phyloP scores from a whole-genome alignment of 1,140 invertebrate genomes.

The Gryllus bimaculatus region DNA sequence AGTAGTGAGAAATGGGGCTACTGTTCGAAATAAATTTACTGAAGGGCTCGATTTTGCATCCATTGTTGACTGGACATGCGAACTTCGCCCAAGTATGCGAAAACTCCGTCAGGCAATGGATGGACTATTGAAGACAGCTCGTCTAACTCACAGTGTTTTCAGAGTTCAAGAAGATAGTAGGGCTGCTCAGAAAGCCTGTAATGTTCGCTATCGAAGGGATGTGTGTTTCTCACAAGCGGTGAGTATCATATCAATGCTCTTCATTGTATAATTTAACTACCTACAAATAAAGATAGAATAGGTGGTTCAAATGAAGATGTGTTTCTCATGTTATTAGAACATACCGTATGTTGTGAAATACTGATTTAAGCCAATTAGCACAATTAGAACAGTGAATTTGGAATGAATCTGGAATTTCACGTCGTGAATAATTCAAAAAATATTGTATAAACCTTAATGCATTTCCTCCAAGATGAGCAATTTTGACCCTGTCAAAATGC shows the following conservation, averaged over 20 bases:
- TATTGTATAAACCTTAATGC: too few relatives aligned
- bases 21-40: slow-evolving; percentile 59
- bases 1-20: slow-evolving; percentile 11
- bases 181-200: slow-evolving; percentile 49
- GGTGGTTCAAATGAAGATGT: too few relatives aligned
- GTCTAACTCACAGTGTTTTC: slow-evolving; percentile 80
- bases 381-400: too few relatives aligned
- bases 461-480: too few relatives aligned
- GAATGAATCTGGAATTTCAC: too few relatives aligned
- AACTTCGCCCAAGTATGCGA: slow-evolving; percentile 67
- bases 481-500: too few relatives aligned
- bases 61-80: slow-evolving; percentile 63
- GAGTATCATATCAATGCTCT: slow-evolving; percentile 32
- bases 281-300: too few relatives aligned
- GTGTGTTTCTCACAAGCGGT: slow-evolving; percentile 90
- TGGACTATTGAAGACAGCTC: slow-evolving; percentile 66
- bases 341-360: too few relatives aligned
- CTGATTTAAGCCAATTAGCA: too few relatives aligned
- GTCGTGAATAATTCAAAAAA: too few relatives aligned
- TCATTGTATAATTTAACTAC: too few relatives aligned
- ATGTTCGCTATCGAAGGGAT: slow-evolving; percentile 64
- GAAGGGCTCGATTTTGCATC: slow-evolving; percentile 56
- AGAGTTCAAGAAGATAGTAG: slow-evolving; percentile 65
- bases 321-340: too few relatives aligned
- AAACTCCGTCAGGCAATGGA: slow-evolving; percentile 75